Evolutionary conservation across 2,888 invertebrate genomes (phyloP), one percentile per base, ranked within the genome.

Genomic region (Ferrisia virgata): DNA sequence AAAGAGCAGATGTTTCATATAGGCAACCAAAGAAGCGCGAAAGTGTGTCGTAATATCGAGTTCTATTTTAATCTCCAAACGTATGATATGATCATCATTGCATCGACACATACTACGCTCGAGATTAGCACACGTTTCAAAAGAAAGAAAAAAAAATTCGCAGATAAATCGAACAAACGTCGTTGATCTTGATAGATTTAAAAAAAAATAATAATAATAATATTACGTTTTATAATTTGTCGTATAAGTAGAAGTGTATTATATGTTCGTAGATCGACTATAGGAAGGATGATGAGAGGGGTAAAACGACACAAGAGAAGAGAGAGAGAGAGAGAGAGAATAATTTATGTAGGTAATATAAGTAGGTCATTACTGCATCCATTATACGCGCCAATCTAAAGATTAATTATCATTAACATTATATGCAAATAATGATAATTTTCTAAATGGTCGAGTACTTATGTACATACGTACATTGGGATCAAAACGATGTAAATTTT

Each of bases 311-410:
- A 15, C 2, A 28, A 9, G 28, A 11, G 43, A 5, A 28, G 28
- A 64, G 64, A 28, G 11, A 28, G n/a, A 64, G 13, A 43, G 15
- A 64, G 28, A 31, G 64, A 28, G 31, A 64, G 64, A 76, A 36
- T 76, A 76, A 80, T 80, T 80, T 47, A 80, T 80, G 47, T 33
- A 80, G 47, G 43, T 47, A 53, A 47, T 80, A 28, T 28, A 79
- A 79, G 80, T 80, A 80, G 80, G 80, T 80, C 80, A 80, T 53
- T 80, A 80, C 80, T 80, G 80, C 80, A 80, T 80, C 53, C 80
- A 80, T 80, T 80, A 80, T 53, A 47, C 33, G 80, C n/a, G 80
- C 47, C 43, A 80, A 80, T 80, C 80, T 47, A 80, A 43, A 43
- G 80, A 80, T 80, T 80, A 47, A 43, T 80, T 80, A 80, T 43